Percentiles rank a stretch among this genome's conserved stretches.
These are phyloP conservation scores for Puntigrus tetrazona DNA, from an alignment of 2,113 vertebrate species.

Conservation along the genomic window DNA sequence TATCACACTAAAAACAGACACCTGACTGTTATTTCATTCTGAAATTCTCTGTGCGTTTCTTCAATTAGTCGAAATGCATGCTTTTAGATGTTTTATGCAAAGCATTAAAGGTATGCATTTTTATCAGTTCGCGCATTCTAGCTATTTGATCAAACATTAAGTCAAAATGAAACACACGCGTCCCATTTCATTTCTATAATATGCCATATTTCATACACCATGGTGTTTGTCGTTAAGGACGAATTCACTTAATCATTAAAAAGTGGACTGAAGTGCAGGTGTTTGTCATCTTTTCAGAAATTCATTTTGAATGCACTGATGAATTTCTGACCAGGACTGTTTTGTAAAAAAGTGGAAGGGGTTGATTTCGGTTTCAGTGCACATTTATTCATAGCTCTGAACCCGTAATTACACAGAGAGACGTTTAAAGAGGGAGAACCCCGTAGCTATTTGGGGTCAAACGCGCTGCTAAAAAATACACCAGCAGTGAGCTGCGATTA, in stretches of 20 bases:
- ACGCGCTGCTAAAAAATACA: background rate
- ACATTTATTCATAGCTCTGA: background rate
- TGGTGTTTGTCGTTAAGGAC: background rate
- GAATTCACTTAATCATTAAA: background rate
- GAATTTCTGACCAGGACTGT: background rate
- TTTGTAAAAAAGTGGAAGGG: background rate
- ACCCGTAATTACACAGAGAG: background rate
- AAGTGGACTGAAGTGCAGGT: background rate
- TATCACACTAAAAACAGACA: constrained; percentile 84
- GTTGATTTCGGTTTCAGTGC: background rate
- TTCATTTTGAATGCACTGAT: background rate
- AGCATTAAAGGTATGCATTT: background rate
- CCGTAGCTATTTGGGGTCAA: constrained; percentile 16
- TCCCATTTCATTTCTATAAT: background rate
- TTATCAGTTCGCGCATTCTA: background rate
- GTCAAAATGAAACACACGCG: background rate
- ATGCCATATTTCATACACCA: background rate
- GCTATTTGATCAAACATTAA: background rate
- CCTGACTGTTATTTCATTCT: background rate
- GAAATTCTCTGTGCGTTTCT: background rate
- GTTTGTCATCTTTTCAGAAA: background rate
- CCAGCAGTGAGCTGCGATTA: constrained; percentile 12
- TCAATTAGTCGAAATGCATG: background rate
- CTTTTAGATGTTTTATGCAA: background rate
- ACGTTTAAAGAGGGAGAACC: background rate